Base-by-base conservation (phyloP, 2,888 invertebrate species). In the Ptychoptera albimana region DNA sequence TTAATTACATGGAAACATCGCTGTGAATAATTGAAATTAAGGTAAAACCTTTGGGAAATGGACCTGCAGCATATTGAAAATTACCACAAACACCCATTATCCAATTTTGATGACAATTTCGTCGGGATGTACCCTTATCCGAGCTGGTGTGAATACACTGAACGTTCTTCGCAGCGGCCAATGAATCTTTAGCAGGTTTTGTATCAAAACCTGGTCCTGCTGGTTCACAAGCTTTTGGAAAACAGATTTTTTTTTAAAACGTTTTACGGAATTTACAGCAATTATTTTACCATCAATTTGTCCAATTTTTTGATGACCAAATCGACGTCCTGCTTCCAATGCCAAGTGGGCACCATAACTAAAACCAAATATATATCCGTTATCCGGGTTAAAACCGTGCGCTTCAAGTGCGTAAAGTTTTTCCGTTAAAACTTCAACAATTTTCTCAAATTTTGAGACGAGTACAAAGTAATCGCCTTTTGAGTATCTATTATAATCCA, bases 41-140 rank as follows among this genome's bases (percentile, higher is more conserved):
- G n/a, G n/a, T n/a, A n/a, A n/a, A 23, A 23, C 23, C 23, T 23
- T 23, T 23, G 4, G 53, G 54, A 8, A 48, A 47, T n/a, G 45
- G 11, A 1, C 50, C 41, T 3, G 53, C 51, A 4, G 50, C 55
- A 7, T 48, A 16, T 48, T 56, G 56, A 39, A 46, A 43, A 34
- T 45, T 37, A 23, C 56, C 56, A 48, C 56, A 56, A 23, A 51
- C 45, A 8, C 56, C 56, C 54, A 56, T 53, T 39, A 52, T 49
- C 53, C 55, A 56, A 49, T 56, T 51, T 43, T 55, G 54, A 46
- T 56, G 53, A 30, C 56, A 56, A 39, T 53, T 52, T 7, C 54
- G 47, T 7, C 49, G 45, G 1, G 45, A 16, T 1, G 56, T 54
- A 41, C 56, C 56, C 34, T 53, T 53, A 38, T 52, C 53, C 8